A percentile compares a stretch with the other conserved stretches of the same genome.
Conservation (phyloP, 30 jellyfish, hydroid and myxozoan species). For the Aurelia sp. region DNA sequence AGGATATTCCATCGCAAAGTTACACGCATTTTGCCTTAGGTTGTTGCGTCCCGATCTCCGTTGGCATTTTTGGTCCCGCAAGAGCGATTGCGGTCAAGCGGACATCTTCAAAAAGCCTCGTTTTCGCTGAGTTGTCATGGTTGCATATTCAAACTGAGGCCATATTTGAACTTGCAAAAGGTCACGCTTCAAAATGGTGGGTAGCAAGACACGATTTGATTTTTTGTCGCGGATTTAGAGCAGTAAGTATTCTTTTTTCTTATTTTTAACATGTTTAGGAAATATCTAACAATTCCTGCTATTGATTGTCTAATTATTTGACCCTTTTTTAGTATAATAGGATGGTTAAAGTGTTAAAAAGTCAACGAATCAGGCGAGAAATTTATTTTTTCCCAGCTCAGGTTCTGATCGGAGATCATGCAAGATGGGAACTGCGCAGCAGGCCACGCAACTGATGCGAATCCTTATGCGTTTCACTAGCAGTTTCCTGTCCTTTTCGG, state of each 20-base stretch:
- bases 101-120: conserved; percentile 19
- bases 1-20: conserved; percentile 3
- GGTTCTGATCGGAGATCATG: no score
- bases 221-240: conserved; percentile 1
- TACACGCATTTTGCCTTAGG: conserved; percentile 6
- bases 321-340: conserved; percentile 12
- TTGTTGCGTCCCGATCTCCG: conserved; percentile 1
- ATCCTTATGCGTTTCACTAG: no score
- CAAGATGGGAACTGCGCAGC: no score
- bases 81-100: conserved; percentile 8
- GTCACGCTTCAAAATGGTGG: conserved; percentile 20
- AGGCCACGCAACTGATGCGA: no score
- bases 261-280: conserved; percentile 25
- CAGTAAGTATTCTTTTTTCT: conserved; percentile 12
- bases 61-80: conserved; percentile 7
- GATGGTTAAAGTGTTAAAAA: neutral
- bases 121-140: conserved; percentile 46
- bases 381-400: neutral
- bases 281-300: conserved; percentile 14
- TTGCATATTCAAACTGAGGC: conserved; percentile 16
- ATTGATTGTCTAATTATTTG: conserved; percentile 1
- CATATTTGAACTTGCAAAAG: neutral
- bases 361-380: conserved; percentile 16
- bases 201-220: conserved; percentile 28
- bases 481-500: no score